phyloP scores from a whole-genome alignment of 2,113 vertebrate species.

The Nesoenas mayeri region DNA sequence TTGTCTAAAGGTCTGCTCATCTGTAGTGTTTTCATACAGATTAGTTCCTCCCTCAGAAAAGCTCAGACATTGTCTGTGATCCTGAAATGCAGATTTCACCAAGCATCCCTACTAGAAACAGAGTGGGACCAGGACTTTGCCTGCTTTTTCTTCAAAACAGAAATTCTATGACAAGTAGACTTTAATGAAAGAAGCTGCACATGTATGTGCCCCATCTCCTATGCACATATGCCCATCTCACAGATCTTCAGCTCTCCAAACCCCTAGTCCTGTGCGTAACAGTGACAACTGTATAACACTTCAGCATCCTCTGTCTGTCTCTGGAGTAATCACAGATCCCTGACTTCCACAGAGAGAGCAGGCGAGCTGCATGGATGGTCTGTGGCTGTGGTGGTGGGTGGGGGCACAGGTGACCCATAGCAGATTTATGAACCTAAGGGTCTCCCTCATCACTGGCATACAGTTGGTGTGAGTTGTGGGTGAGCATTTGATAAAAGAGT shows the following conservation, averaged over 20 bases:
- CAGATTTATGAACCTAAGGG: background rate
- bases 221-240: fast-evolving
- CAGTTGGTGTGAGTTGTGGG: background rate
- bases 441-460: background rate
- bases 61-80: background rate
- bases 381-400: background rate
- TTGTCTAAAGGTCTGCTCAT: background rate
- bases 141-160: background rate
- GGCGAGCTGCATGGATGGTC: background rate
- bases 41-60: background rate
- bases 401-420: conserved; percentile 1
- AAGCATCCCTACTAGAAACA: background rate
- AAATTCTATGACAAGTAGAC: background rate
- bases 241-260: background rate
- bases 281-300: background rate
- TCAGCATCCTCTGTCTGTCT: conserved; percentile 28
- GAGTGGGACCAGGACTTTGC: background rate
- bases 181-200: background rate
- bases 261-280: background rate
- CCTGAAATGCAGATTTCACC: background rate
- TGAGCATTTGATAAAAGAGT: background rate
- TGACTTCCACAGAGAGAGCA: conserved; percentile 19
- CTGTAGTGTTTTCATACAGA: background rate
- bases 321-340: conserved; percentile 8
- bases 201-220: fast-evolving